phyloP scores from a whole-genome alignment of 2,113 vertebrate genomes.

The Thermophis baileyi region DNA sequence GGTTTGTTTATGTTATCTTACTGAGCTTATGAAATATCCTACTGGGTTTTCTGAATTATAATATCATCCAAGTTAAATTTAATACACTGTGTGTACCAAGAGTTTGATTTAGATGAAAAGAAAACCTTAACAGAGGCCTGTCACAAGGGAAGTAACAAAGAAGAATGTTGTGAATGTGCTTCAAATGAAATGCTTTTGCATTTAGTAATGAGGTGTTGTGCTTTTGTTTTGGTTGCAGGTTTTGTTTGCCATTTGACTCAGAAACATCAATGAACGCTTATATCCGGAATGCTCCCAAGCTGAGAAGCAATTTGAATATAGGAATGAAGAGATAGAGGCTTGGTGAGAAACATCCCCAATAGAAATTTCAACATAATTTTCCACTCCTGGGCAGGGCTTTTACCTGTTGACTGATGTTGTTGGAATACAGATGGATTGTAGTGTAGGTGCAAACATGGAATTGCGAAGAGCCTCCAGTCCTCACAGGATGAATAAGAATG shows the following conservation, averaged over 20 bases:
- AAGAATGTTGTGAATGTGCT: not conserved
- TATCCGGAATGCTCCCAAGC: not conserved
- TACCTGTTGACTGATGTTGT: conserved; percentile 36
- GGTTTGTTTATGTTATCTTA: conserved; percentile 3
- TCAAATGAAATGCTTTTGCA: not conserved
- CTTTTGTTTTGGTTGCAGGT: conserved; percentile 66
- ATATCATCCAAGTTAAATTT: not conserved
- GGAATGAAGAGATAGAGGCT: conserved; percentile 61
- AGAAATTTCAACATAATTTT: conserved; percentile 33
- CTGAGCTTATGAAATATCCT: not conserved
- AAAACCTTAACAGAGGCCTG: fast-evolving
- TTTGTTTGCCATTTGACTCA: conserved; percentile 13
- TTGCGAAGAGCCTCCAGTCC: conserved; percentile 71
- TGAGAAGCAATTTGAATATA: not conserved
- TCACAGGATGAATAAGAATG: conserved; percentile 65
- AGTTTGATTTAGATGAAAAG: not conserved
- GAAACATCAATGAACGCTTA: not conserved
- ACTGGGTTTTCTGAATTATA: not conserved
- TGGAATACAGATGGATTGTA: conserved; percentile 72
- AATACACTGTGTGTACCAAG: not conserved
- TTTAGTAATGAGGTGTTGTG: conserved; percentile 6
- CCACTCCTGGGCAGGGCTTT: conserved; percentile 22
- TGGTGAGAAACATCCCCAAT: conserved; percentile 47
- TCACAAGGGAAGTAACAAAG: not conserved
- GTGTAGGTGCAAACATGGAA: conserved; percentile 73